Percentiles rank a stretch among this genome's conserved stretches.
phyloP scores from a whole-genome alignment of 1,140 invertebrate genomes.

The Cotesia vestalis region DNA sequence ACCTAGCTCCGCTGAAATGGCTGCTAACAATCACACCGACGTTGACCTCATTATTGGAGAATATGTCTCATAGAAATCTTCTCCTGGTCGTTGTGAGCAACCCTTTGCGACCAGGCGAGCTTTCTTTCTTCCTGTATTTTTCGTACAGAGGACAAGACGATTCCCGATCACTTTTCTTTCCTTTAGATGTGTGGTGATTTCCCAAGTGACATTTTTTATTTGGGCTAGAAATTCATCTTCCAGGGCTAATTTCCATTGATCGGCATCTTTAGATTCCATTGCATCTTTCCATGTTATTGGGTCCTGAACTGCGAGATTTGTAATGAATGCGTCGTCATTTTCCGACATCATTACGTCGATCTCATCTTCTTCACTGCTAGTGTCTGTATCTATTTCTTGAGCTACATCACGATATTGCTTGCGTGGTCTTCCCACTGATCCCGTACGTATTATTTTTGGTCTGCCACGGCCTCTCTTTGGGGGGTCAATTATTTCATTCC shows the following conservation, averaged over 20 bases:
- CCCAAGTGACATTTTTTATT: slow-evolving; percentile 42
- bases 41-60: slow-evolving; percentile 10
- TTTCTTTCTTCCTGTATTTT: slow-evolving; percentile 43
- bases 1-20: background rate
- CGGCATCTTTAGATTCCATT: slow-evolving; percentile 28
- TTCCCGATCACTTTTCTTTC: slow-evolving; percentile 40
- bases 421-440: slow-evolving; percentile 31
- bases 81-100: slow-evolving; percentile 29
- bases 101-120: slow-evolving; percentile 51
- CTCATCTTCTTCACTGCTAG: background rate
- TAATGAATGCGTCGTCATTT: slow-evolving; percentile 28
- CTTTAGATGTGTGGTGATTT: slow-evolving; percentile 35
- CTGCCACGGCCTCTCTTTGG: slow-evolving; percentile 25
- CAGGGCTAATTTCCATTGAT: slow-evolving; percentile 34
- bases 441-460: slow-evolving; percentile 20
- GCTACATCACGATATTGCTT: slow-evolving; percentile 23
- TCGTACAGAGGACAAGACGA: slow-evolving; percentile 45
- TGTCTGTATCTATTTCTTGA: background rate
- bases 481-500: background rate
- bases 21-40: slow-evolving; percentile 4
- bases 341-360: background rate
- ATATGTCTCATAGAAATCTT: slow-evolving; percentile 27
- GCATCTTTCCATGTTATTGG: slow-evolving; percentile 26
- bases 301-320: slow-evolving; percentile 17
- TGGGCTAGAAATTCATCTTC: slow-evolving; percentile 36